These are phyloP conservation scores for Apis florea DNA, from an alignment of 1,140 invertebrate genomes.

Conservation along the genomic window DNA sequence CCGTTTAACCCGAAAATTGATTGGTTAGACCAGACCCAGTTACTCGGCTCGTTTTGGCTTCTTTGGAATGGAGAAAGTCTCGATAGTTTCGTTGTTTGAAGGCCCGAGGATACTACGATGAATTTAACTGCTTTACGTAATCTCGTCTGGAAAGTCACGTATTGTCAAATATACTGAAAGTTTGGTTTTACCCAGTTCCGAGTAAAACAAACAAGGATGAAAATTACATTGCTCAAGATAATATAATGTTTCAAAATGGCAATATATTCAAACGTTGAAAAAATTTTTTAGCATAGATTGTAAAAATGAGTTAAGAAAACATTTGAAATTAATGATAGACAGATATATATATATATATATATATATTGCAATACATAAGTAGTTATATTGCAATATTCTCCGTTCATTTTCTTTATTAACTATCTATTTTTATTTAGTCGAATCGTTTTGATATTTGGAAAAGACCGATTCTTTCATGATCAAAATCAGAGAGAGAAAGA, in stretches of 20 bases:
- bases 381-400: no score
- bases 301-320: neutral
- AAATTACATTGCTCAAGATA: conserved; percentile 4
- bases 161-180: conserved; percentile 40
- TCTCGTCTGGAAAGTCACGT: conserved; percentile 17
- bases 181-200: neutral
- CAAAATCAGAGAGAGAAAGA: no score
- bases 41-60: neutral
- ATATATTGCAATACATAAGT: no score
- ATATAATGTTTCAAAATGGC: neutral
- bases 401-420: neutral
- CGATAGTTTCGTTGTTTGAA: conserved; percentile 51
- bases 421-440: neutral
- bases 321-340: neutral
- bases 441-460: neutral
- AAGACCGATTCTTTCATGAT: neutral
- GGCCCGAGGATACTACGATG: conserved; percentile 33
- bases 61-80: conserved; percentile 52
- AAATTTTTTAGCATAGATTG: neutral
- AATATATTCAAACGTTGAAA: neutral
- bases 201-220: conserved; percentile 3
- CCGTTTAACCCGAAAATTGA: conserved; percentile 21
- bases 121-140: conserved; percentile 40
- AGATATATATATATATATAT: no score
- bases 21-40: neutral